Percentiles rank a stretch among this genome's conserved stretches.
Evolutionary conservation across 2,113 vertebrate species (phyloP).

Genomic region (Polypterus senegalus): DNA sequence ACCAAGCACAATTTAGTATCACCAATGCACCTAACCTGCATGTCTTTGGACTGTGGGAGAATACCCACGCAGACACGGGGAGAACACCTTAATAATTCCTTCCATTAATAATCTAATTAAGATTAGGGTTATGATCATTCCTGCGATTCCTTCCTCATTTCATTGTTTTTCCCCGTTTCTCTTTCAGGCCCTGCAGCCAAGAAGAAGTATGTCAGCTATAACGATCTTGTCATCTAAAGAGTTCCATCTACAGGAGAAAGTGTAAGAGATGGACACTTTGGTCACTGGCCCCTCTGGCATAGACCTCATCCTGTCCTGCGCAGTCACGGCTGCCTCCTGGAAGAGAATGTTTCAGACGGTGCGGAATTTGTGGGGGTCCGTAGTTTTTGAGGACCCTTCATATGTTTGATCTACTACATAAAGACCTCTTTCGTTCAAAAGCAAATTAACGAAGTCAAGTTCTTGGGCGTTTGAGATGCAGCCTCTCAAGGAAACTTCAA

Average conservation of each 20-base stretch:
- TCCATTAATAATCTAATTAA: too few species aligned
- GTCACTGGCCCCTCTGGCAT: slow-evolving; percentile 24
- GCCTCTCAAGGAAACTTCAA: slow-evolving; percentile 33
- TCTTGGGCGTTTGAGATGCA: slow-evolving; percentile 39
- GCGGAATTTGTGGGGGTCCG: slow-evolving; percentile 24
- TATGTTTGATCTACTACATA: slow-evolving; percentile 37
- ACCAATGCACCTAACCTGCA: too few species aligned
- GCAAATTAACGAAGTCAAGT: slow-evolving; percentile 5
- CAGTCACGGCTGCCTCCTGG: slow-evolving; percentile 22
- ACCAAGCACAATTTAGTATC: too few species aligned
- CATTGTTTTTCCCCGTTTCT: slow-evolving; percentile 3
- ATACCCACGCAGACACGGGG: too few species aligned
- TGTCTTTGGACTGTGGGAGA: too few species aligned
- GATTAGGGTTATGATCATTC: too few species aligned
- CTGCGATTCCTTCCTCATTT: too few species aligned
- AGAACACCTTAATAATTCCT: too few species aligned
- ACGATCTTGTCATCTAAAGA: slow-evolving; percentile 78
- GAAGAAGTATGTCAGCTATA: slow-evolving; percentile 89
- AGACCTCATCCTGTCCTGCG: slow-evolving; percentile 31
- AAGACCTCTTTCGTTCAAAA: slow-evolving; percentile 23
- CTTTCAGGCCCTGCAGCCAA: slow-evolving; percentile 77
- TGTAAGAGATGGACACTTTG: slow-evolving; percentile 19
- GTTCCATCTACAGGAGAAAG: slow-evolving; percentile 28
- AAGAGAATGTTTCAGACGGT: slow-evolving; percentile 24
- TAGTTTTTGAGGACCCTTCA: slow-evolving; percentile 28